Evolutionary conservation across 2,797 vertebrate species (phyloP), one percentile per base, ranked within the genome.

Genomic region (Sibirionetta formosa): DNA sequence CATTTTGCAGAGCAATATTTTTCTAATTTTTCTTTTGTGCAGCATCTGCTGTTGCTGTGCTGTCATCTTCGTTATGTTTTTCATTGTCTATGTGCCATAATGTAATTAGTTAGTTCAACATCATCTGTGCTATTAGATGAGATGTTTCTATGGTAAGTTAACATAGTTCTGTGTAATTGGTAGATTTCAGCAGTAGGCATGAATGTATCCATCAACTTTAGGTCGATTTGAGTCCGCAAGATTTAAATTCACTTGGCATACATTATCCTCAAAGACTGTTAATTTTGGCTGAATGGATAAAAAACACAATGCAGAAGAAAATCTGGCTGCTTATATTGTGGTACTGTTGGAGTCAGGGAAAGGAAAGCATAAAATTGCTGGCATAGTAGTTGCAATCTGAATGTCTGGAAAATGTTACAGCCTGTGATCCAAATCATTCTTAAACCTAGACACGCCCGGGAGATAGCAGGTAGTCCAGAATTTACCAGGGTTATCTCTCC

Each of bases 71-170:
- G 86, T 96, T 97, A 95, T 97, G 93, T 96, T 97, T 97, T 97
- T 97, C 95, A 96, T 97, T 96, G 94, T 97, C 96, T 97, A 93
- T 96, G 96, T 97, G 95, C 96, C 96, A 97, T 96, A 97, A 97
- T 97, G 96, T 96, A 96, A 97, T 97, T 97, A 97, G 96, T 96
- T 94, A 96, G 94, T 96, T 96, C 96, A 96, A 95, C 96, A 96
- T 97, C 96, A 94, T 96, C 94, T 96, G 94, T 94, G 96, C 96
- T 96, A 97, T 97, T 96, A 97, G 95, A 96, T 95, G 96, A 97
- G 94, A 96, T 96, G 94, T 96, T 96, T 96, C 95, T 97, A 96
- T 96, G 96, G 94, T 96, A 97, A 97, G 96, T 96, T 97, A 96
- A 92, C 95, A 73, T 95, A 97, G 91, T 96, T 95, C 88, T 86